Percentiles rank a stretch among this genome's conserved stretches.
phyloP scores from a whole-genome alignment of 2,888 invertebrate species.

The Aphidius colemani region DNA sequence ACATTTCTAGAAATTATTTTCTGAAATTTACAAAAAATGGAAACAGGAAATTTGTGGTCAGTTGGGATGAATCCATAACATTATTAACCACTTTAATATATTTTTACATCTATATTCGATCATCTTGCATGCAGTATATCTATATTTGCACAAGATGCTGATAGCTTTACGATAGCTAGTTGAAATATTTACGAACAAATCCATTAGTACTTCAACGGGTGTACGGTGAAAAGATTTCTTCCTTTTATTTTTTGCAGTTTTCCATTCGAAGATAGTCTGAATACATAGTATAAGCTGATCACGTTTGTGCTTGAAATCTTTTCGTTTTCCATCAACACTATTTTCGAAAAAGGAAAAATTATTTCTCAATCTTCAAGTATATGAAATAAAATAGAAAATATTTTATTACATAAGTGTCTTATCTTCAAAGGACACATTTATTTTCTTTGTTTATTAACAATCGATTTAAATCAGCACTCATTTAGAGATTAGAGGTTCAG shows the following conservation, averaged over 20 bases:
- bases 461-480: no score
- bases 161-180: constrained; percentile 50
- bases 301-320: constrained; percentile 40
- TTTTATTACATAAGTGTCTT: no score
- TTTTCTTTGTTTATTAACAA: no score
- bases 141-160: constrained; percentile 34
- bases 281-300: constrained; percentile 43
- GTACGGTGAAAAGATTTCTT: constrained; percentile 39
- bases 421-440: no score
- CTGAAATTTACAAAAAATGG: no score
- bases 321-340: constrained; percentile 25
- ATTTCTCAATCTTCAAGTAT: no score
- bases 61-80: no score
- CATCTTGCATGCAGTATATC: background rate
- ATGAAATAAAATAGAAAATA: no score
- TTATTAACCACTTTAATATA: no score
- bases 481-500: no score
- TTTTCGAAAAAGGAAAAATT: background rate
- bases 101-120: background rate
- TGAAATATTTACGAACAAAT: constrained; percentile 58
- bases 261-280: constrained; percentile 26
- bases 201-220: constrained; percentile 50
- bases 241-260: constrained; percentile 33
- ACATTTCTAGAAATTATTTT: no score
- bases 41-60: no score